phyloP scores from a whole-genome alignment of 1,140 invertebrate genomes.

The Paraescarpia echinospica region DNA sequence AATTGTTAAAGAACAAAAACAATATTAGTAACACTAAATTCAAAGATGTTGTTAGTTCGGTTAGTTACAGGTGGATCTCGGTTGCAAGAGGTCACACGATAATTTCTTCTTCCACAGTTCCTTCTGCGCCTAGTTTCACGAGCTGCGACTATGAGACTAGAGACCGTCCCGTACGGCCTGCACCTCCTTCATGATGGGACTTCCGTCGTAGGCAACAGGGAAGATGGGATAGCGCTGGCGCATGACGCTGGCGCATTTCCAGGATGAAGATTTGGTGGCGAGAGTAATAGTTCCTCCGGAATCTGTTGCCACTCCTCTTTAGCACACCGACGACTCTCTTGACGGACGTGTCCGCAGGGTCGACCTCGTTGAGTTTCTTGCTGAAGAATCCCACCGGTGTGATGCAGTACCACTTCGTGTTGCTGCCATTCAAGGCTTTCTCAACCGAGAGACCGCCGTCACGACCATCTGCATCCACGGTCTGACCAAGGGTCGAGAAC shows the following conservation, averaged over 20 bases:
- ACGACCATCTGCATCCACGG: neutral
- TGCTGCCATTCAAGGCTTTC: neutral
- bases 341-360: neutral
- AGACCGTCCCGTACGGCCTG: too few relatives aligned
- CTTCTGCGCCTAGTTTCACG: neutral
- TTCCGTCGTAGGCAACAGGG: too few relatives aligned
- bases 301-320: neutral
- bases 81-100: too few relatives aligned
- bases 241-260: too few relatives aligned
- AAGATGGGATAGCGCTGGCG: too few relatives aligned
- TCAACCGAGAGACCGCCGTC: neutral
- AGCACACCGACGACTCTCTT: neutral
- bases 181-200: too few relatives aligned
- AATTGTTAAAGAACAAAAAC: neutral
- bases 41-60: neutral
- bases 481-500: neutral
- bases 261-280: neutral
- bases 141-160: too few relatives aligned
- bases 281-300: neutral
- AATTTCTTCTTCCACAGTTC: neutral
- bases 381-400: neutral
- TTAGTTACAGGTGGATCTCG: neutral
- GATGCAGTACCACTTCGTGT: neutral
- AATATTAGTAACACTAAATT: neutral
- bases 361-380: neutral